Evolutionary conservation across 2,797 vertebrate species (phyloP), one percentile per base, ranked within the genome.

Genomic region (Sciurus carolinensis): DNA sequence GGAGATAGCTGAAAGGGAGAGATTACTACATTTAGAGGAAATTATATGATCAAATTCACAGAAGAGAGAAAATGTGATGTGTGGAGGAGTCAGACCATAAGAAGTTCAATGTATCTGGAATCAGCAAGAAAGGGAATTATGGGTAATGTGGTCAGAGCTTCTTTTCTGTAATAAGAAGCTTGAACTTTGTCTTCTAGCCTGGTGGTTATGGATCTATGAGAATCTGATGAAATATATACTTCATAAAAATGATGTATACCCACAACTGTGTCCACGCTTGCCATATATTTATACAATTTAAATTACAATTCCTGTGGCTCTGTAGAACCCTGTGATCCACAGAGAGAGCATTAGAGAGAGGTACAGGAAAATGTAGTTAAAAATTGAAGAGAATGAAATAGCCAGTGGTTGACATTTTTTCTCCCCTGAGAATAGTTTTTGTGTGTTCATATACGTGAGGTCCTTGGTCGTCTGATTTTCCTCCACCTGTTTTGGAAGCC

Each of bases 161-260:
- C 57, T 42, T 22, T 28, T 64, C 73, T 9, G 36, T 6, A 30
- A 20, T 30, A 76, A 67, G 42, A 75, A 75, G 22, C 33, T 69
- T 54, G 30, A 85, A 57, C 20, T 62, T 90, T 76, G 42, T 47
- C 28, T 72, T 90, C 76, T 93, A 82, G 26, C 47, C 47, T 20
- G 47, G 33, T 83, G 10, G 22, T 52, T 75, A 28, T 93, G 20
- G 36, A 57, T 75, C 20, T 77, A 50, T 39, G 44, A 87, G 26
- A 86, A 47, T 47, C 10, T 42, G 69, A 85, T 44, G 12, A 75
- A 89, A 85, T 62, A 76, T 54, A 81, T 52, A 66, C 20, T 50
- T 15, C 15, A 95, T 59, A 81, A 69, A 92, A 92, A 52, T 88
- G 18, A 52, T 88, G 14, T 88, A 14, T 5, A 30, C 15, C 36